Conservation (phyloP, 1,140 invertebrate genomes). For the Drosophila triauraria region DNA sequence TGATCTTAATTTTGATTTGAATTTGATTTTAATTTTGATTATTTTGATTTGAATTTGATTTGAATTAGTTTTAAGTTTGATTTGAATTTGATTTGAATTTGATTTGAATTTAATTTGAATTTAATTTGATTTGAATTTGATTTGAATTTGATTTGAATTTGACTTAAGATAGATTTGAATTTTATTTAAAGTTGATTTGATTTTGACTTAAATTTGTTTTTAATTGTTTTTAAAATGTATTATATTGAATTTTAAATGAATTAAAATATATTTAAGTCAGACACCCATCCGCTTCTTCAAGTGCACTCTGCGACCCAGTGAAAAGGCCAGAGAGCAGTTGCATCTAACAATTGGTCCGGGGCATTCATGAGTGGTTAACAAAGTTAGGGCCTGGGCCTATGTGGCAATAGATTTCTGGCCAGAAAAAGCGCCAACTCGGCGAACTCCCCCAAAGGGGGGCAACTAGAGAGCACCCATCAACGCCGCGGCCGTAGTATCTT, state of each 20-base stretch:
- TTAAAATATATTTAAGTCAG: no score
- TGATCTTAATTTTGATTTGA: no score
- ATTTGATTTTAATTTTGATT: not conserved
- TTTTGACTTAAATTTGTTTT: no score
- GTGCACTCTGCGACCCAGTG: slow-evolving; percentile 26
- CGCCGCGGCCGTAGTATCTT: slow-evolving; percentile 36
- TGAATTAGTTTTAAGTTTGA: no score
- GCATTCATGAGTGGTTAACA: slow-evolving; percentile 42
- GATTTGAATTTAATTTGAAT: not conserved
- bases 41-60: no score
- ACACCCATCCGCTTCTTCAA: not conserved
- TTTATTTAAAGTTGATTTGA: no score
- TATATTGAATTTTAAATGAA: no score
- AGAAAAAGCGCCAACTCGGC: slow-evolving; percentile 18
- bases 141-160: no score
- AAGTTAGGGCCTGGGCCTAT: slow-evolving; percentile 27
- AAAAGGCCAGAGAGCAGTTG: slow-evolving; percentile 24
- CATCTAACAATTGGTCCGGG: slow-evolving; percentile 36
- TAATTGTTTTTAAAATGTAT: no score
- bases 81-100: no score
- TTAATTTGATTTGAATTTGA: no score
- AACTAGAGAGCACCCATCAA: slow-evolving; percentile 27
- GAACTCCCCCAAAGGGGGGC: not conserved
- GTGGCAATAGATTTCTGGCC: slow-evolving; percentile 33
- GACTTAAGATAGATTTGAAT: no score